Conservation (phyloP, 2,797 vertebrate genomes). For the Valencia hispanica region DNA sequence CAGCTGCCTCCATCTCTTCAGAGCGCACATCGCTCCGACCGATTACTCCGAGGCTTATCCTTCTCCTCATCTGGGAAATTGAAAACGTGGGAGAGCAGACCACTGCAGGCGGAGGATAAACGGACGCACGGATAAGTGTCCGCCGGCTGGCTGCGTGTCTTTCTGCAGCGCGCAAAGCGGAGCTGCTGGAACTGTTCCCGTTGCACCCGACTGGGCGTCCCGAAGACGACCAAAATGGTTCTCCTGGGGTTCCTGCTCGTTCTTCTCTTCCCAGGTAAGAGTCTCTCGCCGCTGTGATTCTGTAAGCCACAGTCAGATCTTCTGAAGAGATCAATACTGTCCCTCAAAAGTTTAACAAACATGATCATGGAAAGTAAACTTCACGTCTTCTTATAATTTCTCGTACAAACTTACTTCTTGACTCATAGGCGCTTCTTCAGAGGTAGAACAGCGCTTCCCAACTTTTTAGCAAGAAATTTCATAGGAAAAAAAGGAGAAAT, state of each 20-base stretch:
- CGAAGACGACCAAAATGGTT: constrained; percentile 63
- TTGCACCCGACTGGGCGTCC: constrained; percentile 34
- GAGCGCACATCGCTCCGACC: constrained; percentile 34
- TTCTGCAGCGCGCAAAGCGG: constrained; percentile 55
- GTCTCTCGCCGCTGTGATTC: not conserved
- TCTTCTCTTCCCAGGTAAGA: constrained; percentile 73
- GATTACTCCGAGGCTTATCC: constrained; percentile 16
- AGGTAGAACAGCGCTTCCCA: not conserved
- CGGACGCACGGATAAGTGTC: not conserved
- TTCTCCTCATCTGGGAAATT: constrained; percentile 20
- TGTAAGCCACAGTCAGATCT: not conserved
- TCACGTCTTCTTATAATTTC: not conserved
- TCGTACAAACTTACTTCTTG: not conserved
- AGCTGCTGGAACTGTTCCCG: constrained; percentile 49
- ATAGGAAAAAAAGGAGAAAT: not conserved
- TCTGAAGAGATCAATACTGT: not conserved
- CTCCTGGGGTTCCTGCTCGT: constrained; percentile 63
- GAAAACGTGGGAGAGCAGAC: constrained; percentile 52
- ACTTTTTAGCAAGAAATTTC: not conserved
- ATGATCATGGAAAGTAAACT: not conserved
- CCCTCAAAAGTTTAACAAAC: not conserved
- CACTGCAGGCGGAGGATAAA: constrained; percentile 14
- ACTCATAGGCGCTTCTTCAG: not conserved
- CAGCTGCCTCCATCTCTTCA: not conserved
- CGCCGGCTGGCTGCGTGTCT: constrained; percentile 29